Evolutionary conservation across 2,888 invertebrate genomes (phyloP).

Genomic region (Antheraea assamensis): DNA sequence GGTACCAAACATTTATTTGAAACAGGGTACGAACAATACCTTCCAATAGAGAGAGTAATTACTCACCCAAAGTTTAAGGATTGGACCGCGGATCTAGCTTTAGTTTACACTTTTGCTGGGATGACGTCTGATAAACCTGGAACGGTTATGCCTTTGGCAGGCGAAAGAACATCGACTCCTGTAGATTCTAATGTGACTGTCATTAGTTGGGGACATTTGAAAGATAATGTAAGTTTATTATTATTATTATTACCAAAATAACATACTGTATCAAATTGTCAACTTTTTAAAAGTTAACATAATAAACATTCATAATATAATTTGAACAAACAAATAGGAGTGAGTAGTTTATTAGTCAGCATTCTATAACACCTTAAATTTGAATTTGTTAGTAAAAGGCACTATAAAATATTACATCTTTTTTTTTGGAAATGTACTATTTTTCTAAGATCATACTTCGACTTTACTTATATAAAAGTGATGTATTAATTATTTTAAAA

Average conservation of each 20-base stretch:
- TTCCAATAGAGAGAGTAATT: slow-evolving; percentile 60
- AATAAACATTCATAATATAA: not conserved
- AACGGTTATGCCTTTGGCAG: slow-evolving; percentile 45
- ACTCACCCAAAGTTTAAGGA: slow-evolving; percentile 52
- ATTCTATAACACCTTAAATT: not conserved
- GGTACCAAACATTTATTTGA: slow-evolving; percentile 62
- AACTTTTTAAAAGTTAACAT: not conserved
- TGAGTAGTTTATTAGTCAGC: too few species aligned
- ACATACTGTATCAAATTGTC: not conserved
- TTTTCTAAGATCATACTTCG: too few species aligned
- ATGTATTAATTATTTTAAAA: not conserved
- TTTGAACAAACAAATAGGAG: not conserved
- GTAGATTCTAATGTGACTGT: slow-evolving; percentile 55
- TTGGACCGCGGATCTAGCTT: slow-evolving; percentile 57
- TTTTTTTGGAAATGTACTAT: too few species aligned
- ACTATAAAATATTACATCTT: too few species aligned
- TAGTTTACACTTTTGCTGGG: slow-evolving; percentile 59
- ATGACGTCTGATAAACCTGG: slow-evolving; percentile 63
- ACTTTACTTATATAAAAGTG: too few species aligned
- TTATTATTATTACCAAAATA: not conserved
- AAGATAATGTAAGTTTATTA: slow-evolving; percentile 24
- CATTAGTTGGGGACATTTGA: slow-evolving; percentile 54
- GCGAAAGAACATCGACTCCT: slow-evolving; percentile 40
- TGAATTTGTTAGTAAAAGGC: not conserved
- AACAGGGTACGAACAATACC: slow-evolving; percentile 60